Conservation (phyloP, 2,888 invertebrate species). For the Hemaris fuciformis region DNA sequence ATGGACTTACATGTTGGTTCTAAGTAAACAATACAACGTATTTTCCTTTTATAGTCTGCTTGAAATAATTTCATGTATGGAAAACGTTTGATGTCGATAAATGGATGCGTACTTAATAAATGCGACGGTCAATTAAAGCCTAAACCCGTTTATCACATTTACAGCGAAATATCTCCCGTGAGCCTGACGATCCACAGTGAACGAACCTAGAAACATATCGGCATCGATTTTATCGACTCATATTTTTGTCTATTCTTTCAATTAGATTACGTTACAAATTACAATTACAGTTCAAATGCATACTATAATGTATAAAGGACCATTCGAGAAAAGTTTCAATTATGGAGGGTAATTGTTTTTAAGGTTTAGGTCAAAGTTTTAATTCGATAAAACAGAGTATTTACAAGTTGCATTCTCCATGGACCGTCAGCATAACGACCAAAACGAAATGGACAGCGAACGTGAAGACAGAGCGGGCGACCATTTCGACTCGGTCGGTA, state of each 20-base stretch:
- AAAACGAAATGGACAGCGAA: slow-evolving; percentile 34
- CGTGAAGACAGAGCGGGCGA: slow-evolving; percentile 12
- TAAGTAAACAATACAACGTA: neutral
- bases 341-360: neutral
- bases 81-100: neutral
- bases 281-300: neutral
- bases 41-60: no score
- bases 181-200: slow-evolving; percentile 22
- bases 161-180: slow-evolving; percentile 56
- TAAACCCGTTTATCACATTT: slow-evolving; percentile 71
- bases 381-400: neutral
- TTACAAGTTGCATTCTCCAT: slow-evolving; percentile 10
- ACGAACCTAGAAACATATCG: slow-evolving; percentile 12
- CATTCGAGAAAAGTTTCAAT: no score
- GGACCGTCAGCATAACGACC: slow-evolving; percentile 28
- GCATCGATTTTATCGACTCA: neutral
- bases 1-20: neutral
- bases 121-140: slow-evolving; percentile 67
- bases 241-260: neutral
- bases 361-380: neutral
- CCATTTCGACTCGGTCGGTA: slow-evolving; percentile 43
- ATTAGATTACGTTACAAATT: neutral
- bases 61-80: neutral
- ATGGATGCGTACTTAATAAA: neutral
- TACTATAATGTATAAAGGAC: no score